These are phyloP conservation scores for Carterocephalus palaemon DNA, from an alignment of 2,888 invertebrate genomes.

Conservation along the genomic window DNA sequence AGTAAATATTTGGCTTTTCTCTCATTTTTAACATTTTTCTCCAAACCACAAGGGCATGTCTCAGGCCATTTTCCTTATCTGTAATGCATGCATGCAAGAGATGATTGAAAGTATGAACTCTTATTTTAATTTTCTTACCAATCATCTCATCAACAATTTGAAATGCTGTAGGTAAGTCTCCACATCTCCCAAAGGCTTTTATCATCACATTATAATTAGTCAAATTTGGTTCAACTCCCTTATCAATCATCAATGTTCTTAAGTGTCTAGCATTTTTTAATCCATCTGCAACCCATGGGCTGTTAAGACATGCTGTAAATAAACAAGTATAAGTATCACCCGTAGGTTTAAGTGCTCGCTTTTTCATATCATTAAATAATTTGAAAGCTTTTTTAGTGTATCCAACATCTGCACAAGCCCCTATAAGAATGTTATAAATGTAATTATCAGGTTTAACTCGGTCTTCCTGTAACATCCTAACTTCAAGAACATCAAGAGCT, in stretches of 20 bases:
- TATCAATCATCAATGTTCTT: slow-evolving; percentile 83
- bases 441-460: slow-evolving; percentile 87
- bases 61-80: slow-evolving; percentile 88
- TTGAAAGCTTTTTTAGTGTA: slow-evolving; percentile 92
- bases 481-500: slow-evolving; percentile 88
- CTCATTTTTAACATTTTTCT: slow-evolving; percentile 84
- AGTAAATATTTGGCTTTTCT: slow-evolving; percentile 83
- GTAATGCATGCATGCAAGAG: slow-evolving; percentile 90
- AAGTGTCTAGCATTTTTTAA: slow-evolving; percentile 83
- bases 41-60: slow-evolving; percentile 92
- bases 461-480: slow-evolving; percentile 87
- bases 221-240: slow-evolving; percentile 83
- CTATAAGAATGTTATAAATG: slow-evolving; percentile 90
- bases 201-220: slow-evolving; percentile 93
- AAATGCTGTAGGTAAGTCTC: slow-evolving; percentile 88
- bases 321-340: slow-evolving; percentile 89
- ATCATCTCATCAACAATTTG: slow-evolving; percentile 91
- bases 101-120: slow-evolving; percentile 86
- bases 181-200: slow-evolving; percentile 92
- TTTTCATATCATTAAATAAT: slow-evolving; percentile 90
- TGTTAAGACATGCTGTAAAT: slow-evolving; percentile 93
- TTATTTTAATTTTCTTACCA: slow-evolving; percentile 79
- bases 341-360: slow-evolving; percentile 82
- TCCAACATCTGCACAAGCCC: slow-evolving; percentile 89
- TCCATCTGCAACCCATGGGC: slow-evolving; percentile 83